Evolutionary conservation across 2,113 vertebrate genomes (phyloP).

Genomic region (Spea bombifrons): DNA sequence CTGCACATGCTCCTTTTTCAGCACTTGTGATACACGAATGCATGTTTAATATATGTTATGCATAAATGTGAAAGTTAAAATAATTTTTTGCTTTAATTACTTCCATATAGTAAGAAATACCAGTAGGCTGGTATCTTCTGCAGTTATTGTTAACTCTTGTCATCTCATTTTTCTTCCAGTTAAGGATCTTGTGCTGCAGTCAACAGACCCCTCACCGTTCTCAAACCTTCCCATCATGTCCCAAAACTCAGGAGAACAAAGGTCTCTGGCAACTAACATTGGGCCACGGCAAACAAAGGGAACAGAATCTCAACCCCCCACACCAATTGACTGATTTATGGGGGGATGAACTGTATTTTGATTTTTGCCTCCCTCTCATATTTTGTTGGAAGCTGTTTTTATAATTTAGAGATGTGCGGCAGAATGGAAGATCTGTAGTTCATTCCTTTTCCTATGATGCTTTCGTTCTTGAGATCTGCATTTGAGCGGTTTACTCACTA

Average conservation of each 20-base stretch:
- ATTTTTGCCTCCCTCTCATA: not conserved
- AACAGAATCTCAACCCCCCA: not conserved
- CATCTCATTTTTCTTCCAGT: not conserved
- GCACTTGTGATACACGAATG: no score
- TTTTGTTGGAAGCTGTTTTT: not conserved
- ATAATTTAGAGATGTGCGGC: not conserved
- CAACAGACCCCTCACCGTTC: not conserved
- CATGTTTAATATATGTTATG: no score
- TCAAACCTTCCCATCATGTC: not conserved
- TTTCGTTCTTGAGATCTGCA: not conserved
- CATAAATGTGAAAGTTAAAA: no score
- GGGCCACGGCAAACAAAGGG: not conserved
- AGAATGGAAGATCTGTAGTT: conserved; percentile 1
- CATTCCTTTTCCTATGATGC: not conserved
- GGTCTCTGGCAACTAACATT: not conserved
- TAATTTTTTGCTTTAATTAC: no score
- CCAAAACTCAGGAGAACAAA: not conserved
- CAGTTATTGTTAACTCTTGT: not conserved
- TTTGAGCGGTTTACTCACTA: not conserved
- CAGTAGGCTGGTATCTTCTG: no score
- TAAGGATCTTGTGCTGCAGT: not conserved
- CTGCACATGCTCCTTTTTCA: no score
- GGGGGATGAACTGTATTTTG: not conserved
- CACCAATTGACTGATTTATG: not conserved
- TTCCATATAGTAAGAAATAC: no score